These are phyloP conservation scores for Nephrotoma appendiculata DNA, from an alignment of 2,888 invertebrate genomes.

Conservation along the genomic window DNA sequence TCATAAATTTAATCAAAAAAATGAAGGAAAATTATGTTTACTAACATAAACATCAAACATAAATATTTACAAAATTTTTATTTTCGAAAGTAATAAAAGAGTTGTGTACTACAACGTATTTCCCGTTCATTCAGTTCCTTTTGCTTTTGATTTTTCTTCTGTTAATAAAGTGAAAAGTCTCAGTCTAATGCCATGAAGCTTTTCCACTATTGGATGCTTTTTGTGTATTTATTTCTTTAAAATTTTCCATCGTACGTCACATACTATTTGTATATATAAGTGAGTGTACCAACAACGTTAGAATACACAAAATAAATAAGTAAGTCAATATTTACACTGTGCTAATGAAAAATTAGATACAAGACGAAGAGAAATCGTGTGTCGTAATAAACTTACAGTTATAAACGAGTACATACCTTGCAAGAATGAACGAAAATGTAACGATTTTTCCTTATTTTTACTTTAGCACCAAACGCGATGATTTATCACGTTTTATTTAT, in stretches of 20 bases:
- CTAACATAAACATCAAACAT: background rate
- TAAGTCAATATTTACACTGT: background rate
- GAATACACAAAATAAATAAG: background rate
- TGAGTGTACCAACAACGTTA: background rate
- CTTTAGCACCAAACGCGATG: background rate
- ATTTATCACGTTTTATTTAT: background rate
- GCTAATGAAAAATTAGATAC: background rate
- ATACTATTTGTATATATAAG: background rate
- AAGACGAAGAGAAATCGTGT: background rate
- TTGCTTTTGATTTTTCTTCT: background rate
- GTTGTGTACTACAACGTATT: background rate
- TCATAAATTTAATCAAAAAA: background rate
- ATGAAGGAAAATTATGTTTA: background rate
- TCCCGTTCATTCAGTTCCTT: background rate
- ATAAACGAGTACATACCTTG: background rate
- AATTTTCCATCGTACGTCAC: background rate
- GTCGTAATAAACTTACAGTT: background rate
- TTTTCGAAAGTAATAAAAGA: background rate
- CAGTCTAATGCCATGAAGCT: background rate
- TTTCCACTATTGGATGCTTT: background rate
- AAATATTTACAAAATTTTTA: background rate
- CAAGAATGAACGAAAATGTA: background rate
- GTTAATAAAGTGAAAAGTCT: background rate
- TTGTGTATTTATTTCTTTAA: background rate
- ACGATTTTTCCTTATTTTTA: background rate